phyloP scores from a whole-genome alignment of 2,797 vertebrate species.

The Orientallactaga sibirica region DNA sequence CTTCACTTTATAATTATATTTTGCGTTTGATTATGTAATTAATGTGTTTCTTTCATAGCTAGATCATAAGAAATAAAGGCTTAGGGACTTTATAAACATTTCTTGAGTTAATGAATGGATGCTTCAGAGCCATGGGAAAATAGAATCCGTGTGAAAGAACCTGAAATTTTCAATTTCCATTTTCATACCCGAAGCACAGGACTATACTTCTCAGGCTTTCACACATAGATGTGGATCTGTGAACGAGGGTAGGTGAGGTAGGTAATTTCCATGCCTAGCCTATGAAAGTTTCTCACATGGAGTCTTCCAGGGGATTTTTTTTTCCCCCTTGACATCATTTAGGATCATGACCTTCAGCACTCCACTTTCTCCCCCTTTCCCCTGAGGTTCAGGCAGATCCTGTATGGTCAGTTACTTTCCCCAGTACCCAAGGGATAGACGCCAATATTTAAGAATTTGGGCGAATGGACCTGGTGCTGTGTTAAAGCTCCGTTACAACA shows the following conservation, averaged over 20 bases:
- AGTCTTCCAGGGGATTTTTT: not conserved
- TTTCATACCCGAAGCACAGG: not conserved
- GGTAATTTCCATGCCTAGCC: not conserved
- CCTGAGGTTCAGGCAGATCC: not conserved
- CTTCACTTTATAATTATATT: slow-evolving; percentile 37
- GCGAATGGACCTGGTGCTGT: not conserved
- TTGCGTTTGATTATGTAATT: slow-evolving; percentile 41
- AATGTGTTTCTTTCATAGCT: not conserved
- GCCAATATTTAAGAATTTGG: not conserved
- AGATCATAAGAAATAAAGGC: slow-evolving; percentile 34
- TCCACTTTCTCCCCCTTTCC: not conserved
- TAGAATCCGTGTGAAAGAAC: not conserved
- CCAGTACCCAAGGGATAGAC: not conserved
- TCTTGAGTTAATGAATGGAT: slow-evolving; percentile 42
- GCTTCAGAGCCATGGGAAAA: slow-evolving; percentile 44
- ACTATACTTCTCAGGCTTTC: not conserved
- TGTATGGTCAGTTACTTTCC: not conserved
- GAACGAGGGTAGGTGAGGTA: not conserved
- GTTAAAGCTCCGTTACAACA: not conserved
- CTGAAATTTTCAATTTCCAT: not conserved
- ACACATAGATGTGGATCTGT: not conserved
- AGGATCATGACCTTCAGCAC: no score
- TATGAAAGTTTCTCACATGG: not conserved
- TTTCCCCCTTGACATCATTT: not conserved
- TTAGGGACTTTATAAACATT: slow-evolving; percentile 22